Percentiles rank a stretch among this genome's conserved stretches.
Evolutionary conservation across 2,888 invertebrate species (phyloP).

Genomic region (Cephus nigrinus): DNA sequence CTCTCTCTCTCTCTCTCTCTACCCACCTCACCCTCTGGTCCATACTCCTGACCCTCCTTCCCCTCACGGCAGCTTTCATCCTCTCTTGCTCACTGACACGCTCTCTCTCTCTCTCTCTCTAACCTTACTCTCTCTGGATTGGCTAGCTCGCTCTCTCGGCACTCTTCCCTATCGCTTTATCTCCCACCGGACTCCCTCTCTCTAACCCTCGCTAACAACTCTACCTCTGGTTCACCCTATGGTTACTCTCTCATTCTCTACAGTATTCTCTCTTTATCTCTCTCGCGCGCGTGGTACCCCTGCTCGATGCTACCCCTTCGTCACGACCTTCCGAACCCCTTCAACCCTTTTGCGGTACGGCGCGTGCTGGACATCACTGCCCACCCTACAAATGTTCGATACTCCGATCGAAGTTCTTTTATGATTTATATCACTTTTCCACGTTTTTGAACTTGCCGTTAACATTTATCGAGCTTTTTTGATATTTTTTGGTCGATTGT

Average conservation of each 20-base stretch:
- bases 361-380: slow-evolving; percentile 40
- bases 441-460: neutral
- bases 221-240: neutral
- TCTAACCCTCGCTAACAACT: slow-evolving; percentile 23
- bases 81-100: slow-evolving; percentile 32
- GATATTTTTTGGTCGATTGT: neutral
- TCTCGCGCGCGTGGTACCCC: neutral
- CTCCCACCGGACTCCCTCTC: slow-evolving; percentile 40
- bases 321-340: slow-evolving; percentile 16
- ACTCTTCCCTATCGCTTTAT: slow-evolving; percentile 49
- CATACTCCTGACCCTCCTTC: slow-evolving; percentile 9
- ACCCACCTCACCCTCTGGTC: slow-evolving; percentile 13
- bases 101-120: slow-evolving; percentile 37
- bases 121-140: slow-evolving; percentile 21
- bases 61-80: slow-evolving; percentile 8
- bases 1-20: neutral
- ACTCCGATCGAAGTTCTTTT: neutral
- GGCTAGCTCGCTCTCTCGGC: slow-evolving; percentile 26
- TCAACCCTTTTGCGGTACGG: slow-evolving; percentile 47
- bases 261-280: too few relatives aligned
- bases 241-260: neutral
- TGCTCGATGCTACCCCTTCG: neutral
- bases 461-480: slow-evolving; percentile 8
- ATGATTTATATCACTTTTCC: slow-evolving; percentile 3
- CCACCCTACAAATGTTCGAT: slow-evolving; percentile 19